Base-by-base conservation (phyloP, 1,140 invertebrate genomes). In the Habropoda laboriosa region DNA sequence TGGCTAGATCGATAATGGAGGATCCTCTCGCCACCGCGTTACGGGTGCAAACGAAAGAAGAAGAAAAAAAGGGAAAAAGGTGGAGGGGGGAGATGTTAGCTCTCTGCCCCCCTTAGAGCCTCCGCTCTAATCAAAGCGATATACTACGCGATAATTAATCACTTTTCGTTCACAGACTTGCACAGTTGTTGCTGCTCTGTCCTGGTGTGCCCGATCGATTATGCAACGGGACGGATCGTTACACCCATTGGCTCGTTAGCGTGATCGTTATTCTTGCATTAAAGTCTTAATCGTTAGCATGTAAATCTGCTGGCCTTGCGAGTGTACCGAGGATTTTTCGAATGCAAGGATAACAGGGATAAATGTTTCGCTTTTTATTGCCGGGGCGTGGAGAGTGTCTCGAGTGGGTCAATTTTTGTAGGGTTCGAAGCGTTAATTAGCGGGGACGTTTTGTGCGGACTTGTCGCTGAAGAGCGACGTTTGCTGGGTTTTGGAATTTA, bases 121-220 rank as follows among this genome's bases (percentile, higher is more conserved):
- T n/a, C n/a, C n/a, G n/a, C 38, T 38, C 76, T 53, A 79, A 79
- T 79, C 76, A 40, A 79, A 51, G 45, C 68, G 67, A 76, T 40
- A 57, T 40, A n/a, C n/a, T n/a, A 76, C 27, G 47, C 13, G 49
- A 63, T 79, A 79, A 79, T 79, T 79, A 79, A 79, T 79, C 32
- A 63, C 45, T 78, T 72, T 78, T 61, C 67, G 57, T 71, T 60
- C 32, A 53, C 53, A 45, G 47, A 18, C 35, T 35, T 32, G n/a
- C n/a, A n/a, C 18, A 4, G 3, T 13, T 24, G 45, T 63, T 72
- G 38, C 40, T 58, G 30, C 64, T 21, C n/a, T n/a, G 24, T 40
- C 12, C 21, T n/a, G 21, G 51, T 42, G n/a, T 38, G n/a, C 38
- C 12, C n/a, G 55, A 57, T 49, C 32, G 64, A 38, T 79, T 72